These are phyloP conservation scores for Oscheius myriophilus DNA, from an alignment of 2,888 invertebrate species.

Conservation along the genomic window DNA sequence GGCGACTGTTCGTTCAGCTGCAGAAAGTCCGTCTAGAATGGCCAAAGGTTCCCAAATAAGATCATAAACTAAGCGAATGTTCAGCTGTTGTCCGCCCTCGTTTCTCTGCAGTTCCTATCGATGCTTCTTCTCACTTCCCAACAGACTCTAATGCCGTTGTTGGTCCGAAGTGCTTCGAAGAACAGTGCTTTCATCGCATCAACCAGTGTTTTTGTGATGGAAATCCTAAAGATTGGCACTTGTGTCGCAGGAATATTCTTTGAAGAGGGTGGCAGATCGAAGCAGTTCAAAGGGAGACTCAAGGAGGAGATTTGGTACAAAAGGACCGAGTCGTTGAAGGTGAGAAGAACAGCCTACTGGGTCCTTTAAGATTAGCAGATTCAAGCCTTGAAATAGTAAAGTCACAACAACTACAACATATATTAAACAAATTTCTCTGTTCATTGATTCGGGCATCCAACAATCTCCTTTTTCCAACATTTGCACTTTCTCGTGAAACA, in stretches of 20 bases:
- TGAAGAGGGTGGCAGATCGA: constrained; percentile 10
- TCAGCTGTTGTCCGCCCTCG: constrained; percentile 16
- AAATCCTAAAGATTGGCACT: constrained; percentile 25
- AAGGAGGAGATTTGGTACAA: constrained; percentile 31
- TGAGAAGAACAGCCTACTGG: too few relatives aligned
- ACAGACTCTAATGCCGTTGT: constrained; percentile 36
- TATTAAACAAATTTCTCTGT: too few relatives aligned
- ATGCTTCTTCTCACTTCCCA: constrained; percentile 40
- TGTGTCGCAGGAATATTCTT: constrained; percentile 22
- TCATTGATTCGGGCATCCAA: too few relatives aligned
- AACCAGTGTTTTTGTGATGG: constrained; percentile 35
- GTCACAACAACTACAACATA: too few relatives aligned
- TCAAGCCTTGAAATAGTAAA: too few relatives aligned
- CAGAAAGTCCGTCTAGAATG: constrained; percentile 14
- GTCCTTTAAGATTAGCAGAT: too few relatives aligned
- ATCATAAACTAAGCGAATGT: background rate
- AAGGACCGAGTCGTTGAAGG: constrained; percentile 33
- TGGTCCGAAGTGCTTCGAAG: constrained; percentile 32
- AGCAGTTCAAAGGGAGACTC: constrained; percentile 5
- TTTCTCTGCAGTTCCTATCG: constrained; percentile 34
- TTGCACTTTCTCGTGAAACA: too few relatives aligned
- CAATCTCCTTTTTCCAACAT: background rate
- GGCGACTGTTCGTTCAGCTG: constrained; percentile 13
- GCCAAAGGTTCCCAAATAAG: constrained; percentile 4
- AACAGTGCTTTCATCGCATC: constrained; percentile 24